A percentile compares a stretch with the other conserved stretches of the same genome.
Conservation (phyloP, 2,113 vertebrate genomes). For the Gallinago media region DNA sequence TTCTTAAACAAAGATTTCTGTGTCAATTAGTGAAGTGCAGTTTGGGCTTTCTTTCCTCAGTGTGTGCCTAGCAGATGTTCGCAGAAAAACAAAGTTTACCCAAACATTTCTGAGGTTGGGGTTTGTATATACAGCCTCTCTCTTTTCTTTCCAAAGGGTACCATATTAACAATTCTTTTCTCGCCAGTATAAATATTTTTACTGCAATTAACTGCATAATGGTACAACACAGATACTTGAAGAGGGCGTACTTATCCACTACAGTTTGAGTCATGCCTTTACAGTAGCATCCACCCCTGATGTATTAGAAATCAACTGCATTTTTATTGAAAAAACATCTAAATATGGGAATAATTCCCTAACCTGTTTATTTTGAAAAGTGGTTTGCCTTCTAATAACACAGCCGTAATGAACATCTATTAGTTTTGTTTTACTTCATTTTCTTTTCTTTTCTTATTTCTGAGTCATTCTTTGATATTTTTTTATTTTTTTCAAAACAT, state of each 20-base stretch:
- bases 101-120: slow-evolving; percentile 74
- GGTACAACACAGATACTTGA: slow-evolving; percentile 51
- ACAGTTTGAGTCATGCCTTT: slow-evolving; percentile 65
- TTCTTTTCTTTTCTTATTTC: slow-evolving; percentile 66
- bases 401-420: slow-evolving; percentile 34
- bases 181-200: slow-evolving; percentile 85
- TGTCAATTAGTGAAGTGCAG: slow-evolving; percentile 15
- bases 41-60: slow-evolving; percentile 45
- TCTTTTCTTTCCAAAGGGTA: slow-evolving; percentile 78
- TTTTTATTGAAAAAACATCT: slow-evolving; percentile 74
- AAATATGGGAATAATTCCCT: slow-evolving; percentile 76
- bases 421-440: slow-evolving; percentile 75
- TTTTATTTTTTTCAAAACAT: slow-evolving; percentile 77
- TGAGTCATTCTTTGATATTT: slow-evolving; percentile 77
- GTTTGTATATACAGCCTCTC: slow-evolving; percentile 73
- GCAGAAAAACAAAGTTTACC: slow-evolving; percentile 75
- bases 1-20: slow-evolving; percentile 26
- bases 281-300: slow-evolving; percentile 49
- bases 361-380: slow-evolving; percentile 69
- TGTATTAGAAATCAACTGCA: slow-evolving; percentile 48
- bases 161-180: slow-evolving; percentile 83
- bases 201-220: slow-evolving; percentile 82
- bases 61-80: slow-evolving; percentile 74
- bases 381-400: slow-evolving; percentile 72
- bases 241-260: slow-evolving; percentile 55